These are phyloP conservation scores for Acipenser ruthenus DNA, from an alignment of 2,797 vertebrate species.

Conservation along the genomic window DNA sequence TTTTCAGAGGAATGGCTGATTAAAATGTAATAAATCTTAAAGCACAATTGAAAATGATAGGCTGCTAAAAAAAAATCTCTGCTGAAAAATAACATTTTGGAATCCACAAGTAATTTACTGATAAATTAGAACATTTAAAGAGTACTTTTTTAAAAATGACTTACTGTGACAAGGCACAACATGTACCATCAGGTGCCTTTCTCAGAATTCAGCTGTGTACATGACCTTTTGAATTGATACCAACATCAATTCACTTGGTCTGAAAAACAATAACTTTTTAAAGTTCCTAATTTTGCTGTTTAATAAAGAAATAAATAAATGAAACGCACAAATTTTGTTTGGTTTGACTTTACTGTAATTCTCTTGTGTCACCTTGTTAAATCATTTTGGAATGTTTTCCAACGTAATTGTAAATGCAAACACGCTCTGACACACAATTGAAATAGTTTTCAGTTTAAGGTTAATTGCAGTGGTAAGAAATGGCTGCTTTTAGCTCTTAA, in stretches of 20 bases:
- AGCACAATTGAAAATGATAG: conserved; percentile 12
- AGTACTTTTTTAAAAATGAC: too few species aligned
- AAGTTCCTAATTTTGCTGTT: conserved; percentile 36
- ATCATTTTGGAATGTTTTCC: too few species aligned
- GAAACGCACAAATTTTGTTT: conserved; percentile 31
- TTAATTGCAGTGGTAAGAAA: too few species aligned
- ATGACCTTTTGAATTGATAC: conserved; percentile 25
- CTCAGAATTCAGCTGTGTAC: conserved; percentile 27
- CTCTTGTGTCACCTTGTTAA: neutral
- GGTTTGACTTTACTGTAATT: conserved; percentile 31
- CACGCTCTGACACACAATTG: too few species aligned
- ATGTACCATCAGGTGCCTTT: conserved; percentile 41
- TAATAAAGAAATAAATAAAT: conserved; percentile 44
- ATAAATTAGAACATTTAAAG: too few species aligned
- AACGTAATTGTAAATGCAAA: too few species aligned
- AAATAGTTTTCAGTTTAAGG: too few species aligned
- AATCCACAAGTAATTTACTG: too few species aligned
- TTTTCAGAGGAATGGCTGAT: conserved; percentile 31
- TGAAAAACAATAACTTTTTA: conserved; percentile 34
- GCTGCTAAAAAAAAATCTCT: neutral
- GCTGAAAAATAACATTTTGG: neutral
- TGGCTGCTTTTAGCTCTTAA: too few species aligned
- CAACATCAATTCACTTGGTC: conserved; percentile 35
- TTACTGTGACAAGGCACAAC: conserved; percentile 35
- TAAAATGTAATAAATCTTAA: conserved; percentile 15